A percentile compares a stretch with the other conserved stretches of the same genome.
These are phyloP conservation scores for Dexiosoma caninum DNA, from an alignment of 2,888 invertebrate species.

Conservation along the genomic window DNA sequence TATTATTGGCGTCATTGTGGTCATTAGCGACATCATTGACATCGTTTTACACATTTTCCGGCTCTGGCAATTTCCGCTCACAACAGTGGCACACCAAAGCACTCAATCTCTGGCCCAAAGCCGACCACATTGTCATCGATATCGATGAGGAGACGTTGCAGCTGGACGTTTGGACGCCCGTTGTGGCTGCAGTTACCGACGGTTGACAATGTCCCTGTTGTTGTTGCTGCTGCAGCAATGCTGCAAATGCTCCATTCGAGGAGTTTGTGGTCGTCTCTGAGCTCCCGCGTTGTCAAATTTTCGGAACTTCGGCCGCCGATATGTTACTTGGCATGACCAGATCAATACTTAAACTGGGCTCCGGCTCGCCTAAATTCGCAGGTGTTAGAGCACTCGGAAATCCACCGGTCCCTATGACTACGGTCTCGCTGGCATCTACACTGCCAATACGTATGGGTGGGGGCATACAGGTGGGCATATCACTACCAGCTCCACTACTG, in stretches of 20 bases:
- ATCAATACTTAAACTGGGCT: conserved; percentile 72
- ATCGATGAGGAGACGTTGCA: conserved; percentile 76
- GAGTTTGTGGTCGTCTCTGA: conserved; percentile 75
- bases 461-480: conserved; percentile 68
- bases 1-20: conserved; percentile 20
- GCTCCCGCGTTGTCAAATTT: conserved; percentile 78
- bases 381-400: conserved; percentile 67
- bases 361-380: conserved; percentile 64
- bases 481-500: conserved; percentile 72
- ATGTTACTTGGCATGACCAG: conserved; percentile 72
- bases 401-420: conserved; percentile 66
- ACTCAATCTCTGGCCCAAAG: conserved; percentile 76
- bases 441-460: conserved; percentile 73
- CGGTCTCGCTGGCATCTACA: conserved; percentile 69
- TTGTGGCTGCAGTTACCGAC: conserved; percentile 61
- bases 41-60: conserved; percentile 76
- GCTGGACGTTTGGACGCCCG: conserved; percentile 71
- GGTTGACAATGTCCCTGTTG: conserved; percentile 61
- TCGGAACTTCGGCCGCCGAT: conserved; percentile 72
- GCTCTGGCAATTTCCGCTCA: conserved; percentile 77
- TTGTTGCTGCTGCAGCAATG: conserved; percentile 66
- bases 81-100: conserved; percentile 77
- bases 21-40: not conserved
- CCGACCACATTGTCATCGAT: conserved; percentile 76
- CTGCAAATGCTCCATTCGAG: conserved; percentile 71